Conservation (phyloP, 2,113 vertebrate species). For the Chlorodrepanis virens region DNA sequence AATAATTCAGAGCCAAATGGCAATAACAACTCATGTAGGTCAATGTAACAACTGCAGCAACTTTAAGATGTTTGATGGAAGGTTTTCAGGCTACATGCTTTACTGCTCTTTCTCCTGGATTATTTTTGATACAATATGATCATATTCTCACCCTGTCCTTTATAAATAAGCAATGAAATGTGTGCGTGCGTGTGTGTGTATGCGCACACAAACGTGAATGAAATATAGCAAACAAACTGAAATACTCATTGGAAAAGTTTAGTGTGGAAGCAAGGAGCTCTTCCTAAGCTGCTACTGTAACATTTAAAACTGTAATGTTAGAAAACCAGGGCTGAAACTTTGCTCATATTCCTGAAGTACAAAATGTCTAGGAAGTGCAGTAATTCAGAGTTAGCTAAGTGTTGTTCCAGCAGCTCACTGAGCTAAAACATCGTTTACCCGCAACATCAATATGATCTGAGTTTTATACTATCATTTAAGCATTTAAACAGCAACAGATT, state of each 20-base stretch:
- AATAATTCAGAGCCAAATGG: conserved; percentile 78
- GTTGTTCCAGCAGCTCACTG: not conserved
- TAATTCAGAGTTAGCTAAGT: conserved; percentile 33
- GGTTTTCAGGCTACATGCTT: conserved; percentile 47
- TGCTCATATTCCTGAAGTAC: not conserved
- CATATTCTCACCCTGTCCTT: conserved; percentile 29
- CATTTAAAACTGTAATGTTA: not conserved
- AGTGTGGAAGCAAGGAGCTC: conserved; percentile 8
- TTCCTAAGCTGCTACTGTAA: not conserved
- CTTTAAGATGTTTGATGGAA: conserved; percentile 52
- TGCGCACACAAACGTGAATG: not conserved
- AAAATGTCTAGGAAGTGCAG: conserved; percentile 44
- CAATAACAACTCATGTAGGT: conserved; percentile 66
- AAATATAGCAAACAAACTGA: not conserved
- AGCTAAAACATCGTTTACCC: conserved; percentile 9
- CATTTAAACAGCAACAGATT: conserved; percentile 31
- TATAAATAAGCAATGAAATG: conserved; percentile 9
- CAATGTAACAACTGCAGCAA: conserved; percentile 64
- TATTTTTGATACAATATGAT: conserved; percentile 54
- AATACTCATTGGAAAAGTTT: not conserved
- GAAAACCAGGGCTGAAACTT: conserved; percentile 30
- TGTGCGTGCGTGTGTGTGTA: not conserved
- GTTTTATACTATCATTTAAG: conserved; percentile 40
- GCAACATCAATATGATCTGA: conserved; percentile 22
- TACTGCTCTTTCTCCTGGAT: conserved; percentile 53